Percentiles rank a stretch among this genome's conserved stretches.
phyloP scores from a whole-genome alignment of 2,797 vertebrate species.

The Pristis pectinata region DNA sequence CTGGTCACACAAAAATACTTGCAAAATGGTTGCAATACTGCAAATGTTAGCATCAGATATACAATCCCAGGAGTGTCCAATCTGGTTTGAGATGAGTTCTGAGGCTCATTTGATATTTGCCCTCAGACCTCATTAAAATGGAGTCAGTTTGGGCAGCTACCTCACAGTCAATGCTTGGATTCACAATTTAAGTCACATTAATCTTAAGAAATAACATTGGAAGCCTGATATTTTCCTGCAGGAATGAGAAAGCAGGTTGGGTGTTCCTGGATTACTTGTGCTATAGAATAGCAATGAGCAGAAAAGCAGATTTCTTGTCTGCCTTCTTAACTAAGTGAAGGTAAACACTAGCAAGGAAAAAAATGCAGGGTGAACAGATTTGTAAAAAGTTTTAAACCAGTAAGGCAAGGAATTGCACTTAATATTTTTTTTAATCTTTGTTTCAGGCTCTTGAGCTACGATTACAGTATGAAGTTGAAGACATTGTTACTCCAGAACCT shows the following conservation, averaged over 20 bases:
- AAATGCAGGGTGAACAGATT: background rate
- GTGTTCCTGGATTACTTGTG: background rate
- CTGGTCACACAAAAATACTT: background rate
- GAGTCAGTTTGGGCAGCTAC: background rate
- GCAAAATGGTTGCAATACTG: background rate
- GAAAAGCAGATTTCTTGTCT: background rate
- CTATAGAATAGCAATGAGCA: background rate
- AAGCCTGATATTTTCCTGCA: background rate
- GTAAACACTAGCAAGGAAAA: background rate
- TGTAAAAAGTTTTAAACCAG: background rate
- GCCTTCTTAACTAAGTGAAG: background rate
- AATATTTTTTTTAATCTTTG: slow-evolving; percentile 41
- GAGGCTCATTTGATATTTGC: background rate
- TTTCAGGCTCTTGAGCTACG: slow-evolving; percentile 80
- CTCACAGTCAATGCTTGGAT: background rate
- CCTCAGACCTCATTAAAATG: background rate
- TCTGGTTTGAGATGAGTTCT: background rate
- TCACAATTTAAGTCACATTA: background rate
- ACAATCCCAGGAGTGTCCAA: background rate
- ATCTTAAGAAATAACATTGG: background rate
- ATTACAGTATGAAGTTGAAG: slow-evolving; percentile 81
- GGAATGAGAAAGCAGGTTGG: background rate
- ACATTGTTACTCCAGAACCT: slow-evolving; percentile 81
- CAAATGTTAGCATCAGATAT: background rate
- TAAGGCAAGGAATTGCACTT: background rate